Evolutionary conservation across 2,113 vertebrate genomes (phyloP), one percentile per base, ranked within the genome.

Genomic region (Scomber japonicus): DNA sequence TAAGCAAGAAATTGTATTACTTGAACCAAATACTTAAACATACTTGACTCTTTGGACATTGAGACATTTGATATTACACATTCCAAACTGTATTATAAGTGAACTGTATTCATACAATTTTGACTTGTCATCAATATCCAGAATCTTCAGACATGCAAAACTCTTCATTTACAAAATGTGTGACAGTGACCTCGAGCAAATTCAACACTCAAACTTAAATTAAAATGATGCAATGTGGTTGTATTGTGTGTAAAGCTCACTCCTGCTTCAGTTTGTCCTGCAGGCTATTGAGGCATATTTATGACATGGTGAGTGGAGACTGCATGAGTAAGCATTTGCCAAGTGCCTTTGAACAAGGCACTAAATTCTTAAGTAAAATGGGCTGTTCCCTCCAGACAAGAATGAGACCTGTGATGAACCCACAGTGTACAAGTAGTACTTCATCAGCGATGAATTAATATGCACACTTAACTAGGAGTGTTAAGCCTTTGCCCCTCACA

Each of bases 311-410:
- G 44, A 13, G n/a, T 1, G 17, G 35, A 61, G 17, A 51, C 45
- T 57, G 68, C 68, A 27, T 40, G 64, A 30, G 49, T 50, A 27
- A 16, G 3, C 46, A 17, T 55, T 31, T 44, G 35, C 15, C 46
- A 66, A 54, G 61, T 30, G 54, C 24, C 73, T 61, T 27, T 70
- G 64, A 70, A 35, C 76, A 60, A 14, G 21, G 31, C 45, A 46
- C 17, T 35, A 11, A 24, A 5, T 57, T 54, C 31, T 21, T 15
- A n/a, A 24, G 19, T 24, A 27, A 40, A 53, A 49, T 9, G 1
- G 30, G n/a, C 19, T 10, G 10, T 67, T 62, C n/a, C 14, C 3
- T 31, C 16, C 19, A 30, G 16, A 55, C 70, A 77, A 63, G 17
- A 53, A 48, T 19, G 2, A 66, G 17, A 75, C 49, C 50, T 13